Conservation (phyloP, 2,888 invertebrate genomes). For the Rhabditoides inermis region DNA sequence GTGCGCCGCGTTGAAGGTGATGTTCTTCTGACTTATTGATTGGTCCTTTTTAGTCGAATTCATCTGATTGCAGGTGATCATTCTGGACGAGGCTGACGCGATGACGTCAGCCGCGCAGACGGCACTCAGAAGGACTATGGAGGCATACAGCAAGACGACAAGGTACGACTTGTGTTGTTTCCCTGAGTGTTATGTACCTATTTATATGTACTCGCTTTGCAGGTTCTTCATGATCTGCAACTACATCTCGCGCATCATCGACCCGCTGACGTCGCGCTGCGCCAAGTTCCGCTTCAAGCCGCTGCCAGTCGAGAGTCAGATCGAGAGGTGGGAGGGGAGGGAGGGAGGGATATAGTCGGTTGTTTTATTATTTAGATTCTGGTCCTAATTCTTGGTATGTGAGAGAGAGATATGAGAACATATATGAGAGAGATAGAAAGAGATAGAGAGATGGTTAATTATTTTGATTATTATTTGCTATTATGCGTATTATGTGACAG, state of each 20-base stretch:
- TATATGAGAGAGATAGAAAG: no score
- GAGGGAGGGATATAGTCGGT: no score
- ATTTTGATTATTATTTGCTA: no score
- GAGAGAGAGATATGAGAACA: no score
- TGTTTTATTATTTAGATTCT: background rate
- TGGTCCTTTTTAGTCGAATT: background rate
- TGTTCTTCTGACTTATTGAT: background rate
- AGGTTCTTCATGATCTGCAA: conserved; percentile 96
- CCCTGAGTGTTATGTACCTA: background rate
- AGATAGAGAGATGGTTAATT: no score
- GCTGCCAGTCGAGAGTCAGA: conserved; percentile 59
- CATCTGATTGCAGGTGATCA: conserved; percentile 59
- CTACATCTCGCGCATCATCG: conserved; percentile 88
- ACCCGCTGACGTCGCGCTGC: conserved; percentile 91
- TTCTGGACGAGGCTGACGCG: conserved; percentile 95
- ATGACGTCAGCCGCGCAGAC: conserved; percentile 96
- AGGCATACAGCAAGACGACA: conserved; percentile 75
- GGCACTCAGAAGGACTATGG: conserved; percentile 91
- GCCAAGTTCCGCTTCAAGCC: conserved; percentile 96
- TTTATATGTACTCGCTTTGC: conserved; percentile 57
- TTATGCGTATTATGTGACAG: no score
- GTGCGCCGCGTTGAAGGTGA: conserved; percentile 71
- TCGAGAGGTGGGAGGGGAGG: conserved; percentile 22
- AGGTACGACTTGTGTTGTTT: conserved; percentile 8
- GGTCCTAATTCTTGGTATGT: background rate